A percentile compares a stretch with the other conserved stretches of the same genome.
These are phyloP conservation scores for Melitaea cinxia DNA, from an alignment of 1,140 invertebrate genomes.

Conservation along the genomic window DNA sequence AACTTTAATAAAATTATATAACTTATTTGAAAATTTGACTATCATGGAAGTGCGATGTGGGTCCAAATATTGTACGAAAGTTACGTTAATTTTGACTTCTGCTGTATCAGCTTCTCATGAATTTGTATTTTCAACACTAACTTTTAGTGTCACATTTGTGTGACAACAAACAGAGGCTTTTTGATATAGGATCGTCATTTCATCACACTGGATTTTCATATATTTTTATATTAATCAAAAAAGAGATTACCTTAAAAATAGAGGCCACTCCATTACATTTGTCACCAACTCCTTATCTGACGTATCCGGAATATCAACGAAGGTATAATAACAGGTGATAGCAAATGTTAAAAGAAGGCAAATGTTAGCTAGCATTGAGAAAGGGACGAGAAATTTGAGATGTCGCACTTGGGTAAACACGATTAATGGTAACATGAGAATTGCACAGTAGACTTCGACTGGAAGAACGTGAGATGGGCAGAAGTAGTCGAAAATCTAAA, in stretches of 20 bases:
- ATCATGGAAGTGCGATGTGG: no score
- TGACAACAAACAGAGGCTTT: no score
- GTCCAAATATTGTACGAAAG: no score
- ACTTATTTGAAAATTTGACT: no score
- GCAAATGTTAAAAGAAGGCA: conserved; percentile 86
- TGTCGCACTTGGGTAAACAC: conserved; percentile 86
- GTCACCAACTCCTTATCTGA: conserved; percentile 71
- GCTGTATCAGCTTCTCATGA: no score
- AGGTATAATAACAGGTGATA: conserved; percentile 88
- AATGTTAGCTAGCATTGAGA: conserved; percentile 87
- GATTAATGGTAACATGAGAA: conserved; percentile 83
- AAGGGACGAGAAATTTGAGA: conserved; percentile 88
- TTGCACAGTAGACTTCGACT: conserved; percentile 81
- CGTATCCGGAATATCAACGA: conserved; percentile 77
- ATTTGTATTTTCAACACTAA: no score
- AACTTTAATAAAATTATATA: no score
- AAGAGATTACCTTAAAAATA: conserved; percentile 83
- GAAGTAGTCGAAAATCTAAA: conserved; percentile 77
- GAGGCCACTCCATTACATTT: conserved; percentile 81
- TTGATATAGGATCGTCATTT: no score
- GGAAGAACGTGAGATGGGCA: conserved; percentile 52
- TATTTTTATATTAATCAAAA: neutral
- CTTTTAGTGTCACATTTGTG: no score
- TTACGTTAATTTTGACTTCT: no score
- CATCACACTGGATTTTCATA: neutral